Conservation (phyloP, 1,140 invertebrate genomes). For the Andrena cerasifolii region DNA sequence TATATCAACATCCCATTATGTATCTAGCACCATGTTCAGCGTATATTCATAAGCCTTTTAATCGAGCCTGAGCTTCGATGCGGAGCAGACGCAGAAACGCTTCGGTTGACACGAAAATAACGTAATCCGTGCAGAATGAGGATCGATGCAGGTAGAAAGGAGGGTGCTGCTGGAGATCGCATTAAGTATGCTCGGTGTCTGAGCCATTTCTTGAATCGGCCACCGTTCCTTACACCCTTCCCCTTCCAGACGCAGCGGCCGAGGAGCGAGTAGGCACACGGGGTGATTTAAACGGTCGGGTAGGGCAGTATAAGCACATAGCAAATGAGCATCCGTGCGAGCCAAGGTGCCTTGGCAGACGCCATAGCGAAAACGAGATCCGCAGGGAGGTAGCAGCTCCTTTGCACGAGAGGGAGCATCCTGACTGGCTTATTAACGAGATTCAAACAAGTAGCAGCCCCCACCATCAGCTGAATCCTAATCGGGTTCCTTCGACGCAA, state of each 20-base stretch:
- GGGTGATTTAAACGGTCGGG: constrained; percentile 41
- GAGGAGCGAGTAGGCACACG: constrained; percentile 7
- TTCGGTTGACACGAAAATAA: constrained; percentile 1
- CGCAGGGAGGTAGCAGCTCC: neutral
- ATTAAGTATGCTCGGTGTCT: constrained; percentile 14
- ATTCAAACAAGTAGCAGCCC: constrained; percentile 25
- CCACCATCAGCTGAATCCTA: constrained; percentile 28
- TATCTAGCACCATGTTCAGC: too few species aligned
- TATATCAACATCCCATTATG: too few species aligned
- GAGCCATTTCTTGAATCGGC: constrained; percentile 2
- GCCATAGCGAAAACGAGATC: constrained; percentile 38
- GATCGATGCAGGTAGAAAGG: constrained; percentile 12
- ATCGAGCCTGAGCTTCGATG: neutral
- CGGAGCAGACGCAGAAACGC: neutral
- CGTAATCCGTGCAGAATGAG: constrained; percentile 9
- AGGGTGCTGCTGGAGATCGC: constrained; percentile 13
- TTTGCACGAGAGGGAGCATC: constrained; percentile 24
- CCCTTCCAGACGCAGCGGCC: neutral
- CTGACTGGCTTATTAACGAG: constrained; percentile 46
- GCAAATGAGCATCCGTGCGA: constrained; percentile 33
- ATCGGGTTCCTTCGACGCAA: constrained; percentile 20
- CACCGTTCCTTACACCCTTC: constrained; percentile 19
- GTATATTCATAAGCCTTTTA: neutral
- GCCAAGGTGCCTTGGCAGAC: constrained; percentile 20
- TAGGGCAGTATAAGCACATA: constrained; percentile 14